A percentile compares a stretch with the other conserved stretches of the same genome.
These are phyloP conservation scores for Rhyacichthys aspro DNA, from an alignment of 2,797 vertebrate genomes.

Conservation along the genomic window DNA sequence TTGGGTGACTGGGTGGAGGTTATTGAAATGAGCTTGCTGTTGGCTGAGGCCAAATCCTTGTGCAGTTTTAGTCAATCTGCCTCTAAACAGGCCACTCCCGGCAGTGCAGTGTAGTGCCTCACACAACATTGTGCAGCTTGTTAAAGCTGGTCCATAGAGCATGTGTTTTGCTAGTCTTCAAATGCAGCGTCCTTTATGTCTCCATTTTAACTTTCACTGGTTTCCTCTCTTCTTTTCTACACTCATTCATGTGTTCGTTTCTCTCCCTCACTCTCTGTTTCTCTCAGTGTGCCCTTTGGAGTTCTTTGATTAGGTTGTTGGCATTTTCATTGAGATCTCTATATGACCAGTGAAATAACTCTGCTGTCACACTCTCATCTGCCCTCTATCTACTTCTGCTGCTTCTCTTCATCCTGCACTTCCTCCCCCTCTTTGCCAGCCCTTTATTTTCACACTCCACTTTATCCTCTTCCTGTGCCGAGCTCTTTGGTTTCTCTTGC, in stretches of 20 bases:
- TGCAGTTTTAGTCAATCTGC: background rate
- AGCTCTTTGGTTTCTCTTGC: slow-evolving; percentile 33
- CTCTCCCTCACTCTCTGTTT: slow-evolving; percentile 13
- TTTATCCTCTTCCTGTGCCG: slow-evolving; percentile 43
- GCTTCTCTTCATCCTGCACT: slow-evolving; percentile 52
- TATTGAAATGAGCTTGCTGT: slow-evolving; percentile 1
- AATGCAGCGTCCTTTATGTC: background rate
- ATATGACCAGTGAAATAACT: slow-evolving; percentile 75
- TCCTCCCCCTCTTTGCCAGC: slow-evolving; percentile 28
- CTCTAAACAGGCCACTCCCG: background rate
- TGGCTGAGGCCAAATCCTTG: background rate
- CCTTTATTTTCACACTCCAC: slow-evolving; percentile 46
- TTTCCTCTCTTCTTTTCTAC: slow-evolving; percentile 23
- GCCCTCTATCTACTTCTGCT: slow-evolving; percentile 50
- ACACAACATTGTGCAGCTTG: background rate
- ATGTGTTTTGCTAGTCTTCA: background rate
- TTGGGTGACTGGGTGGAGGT: background rate
- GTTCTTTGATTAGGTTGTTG: slow-evolving; percentile 78
- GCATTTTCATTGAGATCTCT: slow-evolving; percentile 80
- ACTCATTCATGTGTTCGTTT: background rate
- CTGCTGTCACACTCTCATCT: slow-evolving; percentile 65
- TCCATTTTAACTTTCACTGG: background rate
- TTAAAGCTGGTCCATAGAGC: background rate
- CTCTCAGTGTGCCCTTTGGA: slow-evolving; percentile 68
- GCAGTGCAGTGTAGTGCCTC: background rate